These are phyloP conservation scores for Pangasius larnaudii DNA, from an alignment of 2,797 vertebrate genomes.

Conservation along the genomic window DNA sequence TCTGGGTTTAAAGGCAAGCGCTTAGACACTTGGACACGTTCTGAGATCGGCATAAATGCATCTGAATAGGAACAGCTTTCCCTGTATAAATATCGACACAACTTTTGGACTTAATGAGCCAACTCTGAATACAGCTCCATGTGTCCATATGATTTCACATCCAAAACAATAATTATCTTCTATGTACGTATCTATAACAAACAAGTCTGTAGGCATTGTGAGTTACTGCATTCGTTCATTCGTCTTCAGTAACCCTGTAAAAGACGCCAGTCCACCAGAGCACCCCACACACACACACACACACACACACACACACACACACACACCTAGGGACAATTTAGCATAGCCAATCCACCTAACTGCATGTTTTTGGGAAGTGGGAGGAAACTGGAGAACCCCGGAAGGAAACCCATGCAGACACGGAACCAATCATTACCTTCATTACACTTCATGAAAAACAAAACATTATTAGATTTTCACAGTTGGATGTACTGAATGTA, in stretches of 20 bases:
- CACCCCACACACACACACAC: neutral
- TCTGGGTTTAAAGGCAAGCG: no score
- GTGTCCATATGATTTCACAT: no score
- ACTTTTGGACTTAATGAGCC: no score
- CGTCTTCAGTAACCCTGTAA: neutral
- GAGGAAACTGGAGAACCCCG: neutral
- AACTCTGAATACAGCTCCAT: neutral
- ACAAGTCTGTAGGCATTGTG: neutral
- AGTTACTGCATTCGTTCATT: neutral
- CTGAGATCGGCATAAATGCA: neutral
- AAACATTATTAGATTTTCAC: neutral
- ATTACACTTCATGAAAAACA: neutral
- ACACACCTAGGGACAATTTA: neutral
- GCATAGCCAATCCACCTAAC: neutral
- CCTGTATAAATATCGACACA: neutral
- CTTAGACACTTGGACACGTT: neutral
- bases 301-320: neutral
- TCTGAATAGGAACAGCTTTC: neutral
- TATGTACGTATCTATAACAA: neutral
- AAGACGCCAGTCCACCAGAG: neutral
- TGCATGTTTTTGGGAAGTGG: neutral
- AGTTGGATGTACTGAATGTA: no score
- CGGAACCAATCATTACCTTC: neutral
- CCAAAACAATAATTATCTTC: neutral
- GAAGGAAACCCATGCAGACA: neutral